Conservation (phyloP, 2,113 vertebrate species). For the Cavia porcellus region DNA sequence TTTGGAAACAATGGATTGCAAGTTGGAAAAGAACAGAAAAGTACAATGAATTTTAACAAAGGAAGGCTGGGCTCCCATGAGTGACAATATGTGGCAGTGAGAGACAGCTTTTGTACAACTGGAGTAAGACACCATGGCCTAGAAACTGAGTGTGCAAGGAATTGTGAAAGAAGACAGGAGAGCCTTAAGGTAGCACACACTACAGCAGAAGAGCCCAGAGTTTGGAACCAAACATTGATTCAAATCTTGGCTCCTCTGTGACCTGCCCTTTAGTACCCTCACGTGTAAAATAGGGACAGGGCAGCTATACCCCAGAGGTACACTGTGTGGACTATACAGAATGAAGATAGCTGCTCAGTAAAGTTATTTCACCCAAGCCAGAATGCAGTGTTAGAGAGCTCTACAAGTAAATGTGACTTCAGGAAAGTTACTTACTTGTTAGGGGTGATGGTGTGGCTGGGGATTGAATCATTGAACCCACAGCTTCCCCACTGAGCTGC, state of each 20-base stretch:
- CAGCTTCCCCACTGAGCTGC: neutral
- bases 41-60: neutral
- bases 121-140: neutral
- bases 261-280: neutral
- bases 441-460: neutral
- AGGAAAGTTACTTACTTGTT: neutral
- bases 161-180: neutral
- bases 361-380: neutral
- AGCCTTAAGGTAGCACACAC: neutral
- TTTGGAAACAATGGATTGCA: neutral
- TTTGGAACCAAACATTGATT: neutral
- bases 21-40: neutral
- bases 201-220: neutral
- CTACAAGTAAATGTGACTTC: neutral
- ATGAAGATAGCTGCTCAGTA: neutral
- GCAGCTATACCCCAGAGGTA: neutral
- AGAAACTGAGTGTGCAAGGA: neutral
- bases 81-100: no score
- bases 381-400: neutral
- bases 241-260: neutral
- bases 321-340: neutral
- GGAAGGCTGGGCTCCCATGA: neutral
- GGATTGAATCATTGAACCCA: neutral
- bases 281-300: neutral
- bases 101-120: neutral